Percentiles rank a stretch among this genome's conserved stretches.
These are phyloP conservation scores for Coregonus ussuriensis DNA, from an alignment of 2,797 vertebrate species.

Conservation along the genomic window DNA sequence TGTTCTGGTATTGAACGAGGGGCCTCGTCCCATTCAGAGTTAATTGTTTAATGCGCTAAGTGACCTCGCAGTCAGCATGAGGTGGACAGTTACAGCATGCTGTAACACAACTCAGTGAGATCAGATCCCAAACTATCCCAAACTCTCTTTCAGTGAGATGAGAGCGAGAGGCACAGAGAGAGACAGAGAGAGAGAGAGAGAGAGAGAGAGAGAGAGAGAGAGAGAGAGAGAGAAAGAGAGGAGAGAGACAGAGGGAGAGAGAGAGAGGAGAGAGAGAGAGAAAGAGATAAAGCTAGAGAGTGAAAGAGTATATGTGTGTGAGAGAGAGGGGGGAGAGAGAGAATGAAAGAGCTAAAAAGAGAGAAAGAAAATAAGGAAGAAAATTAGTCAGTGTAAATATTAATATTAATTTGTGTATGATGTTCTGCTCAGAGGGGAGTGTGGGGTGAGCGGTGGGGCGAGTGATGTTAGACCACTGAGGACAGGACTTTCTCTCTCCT, in stretches of 20 bases:
- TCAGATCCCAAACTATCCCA: background rate
- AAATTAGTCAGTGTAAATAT: slow-evolving; percentile 27
- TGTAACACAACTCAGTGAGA: background rate
- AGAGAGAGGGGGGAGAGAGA: too few species aligned
- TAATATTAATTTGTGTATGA: slow-evolving; percentile 52
- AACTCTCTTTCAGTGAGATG: background rate
- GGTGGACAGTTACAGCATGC: background rate
- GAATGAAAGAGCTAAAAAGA: slow-evolving; percentile 8
- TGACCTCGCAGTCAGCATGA: slow-evolving; percentile 25
- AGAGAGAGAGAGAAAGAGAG: too few species aligned
- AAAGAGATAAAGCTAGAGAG: slow-evolving; percentile 6
- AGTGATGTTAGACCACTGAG: background rate
- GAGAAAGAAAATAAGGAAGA: slow-evolving; percentile 18
- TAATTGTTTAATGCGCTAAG: slow-evolving; percentile 30
- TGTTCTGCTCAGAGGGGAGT: slow-evolving; percentile 9
- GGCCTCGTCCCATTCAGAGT: background rate
- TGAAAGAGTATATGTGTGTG: background rate
- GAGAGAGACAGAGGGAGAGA: slow-evolving; percentile 12
- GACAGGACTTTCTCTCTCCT: background rate
- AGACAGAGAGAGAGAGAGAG: background rate
- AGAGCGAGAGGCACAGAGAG: background rate
- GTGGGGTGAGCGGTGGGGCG: background rate
- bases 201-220: slow-evolving; percentile 13
- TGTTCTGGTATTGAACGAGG: slow-evolving; percentile 17
- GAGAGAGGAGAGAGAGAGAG: slow-evolving; percentile 3